These are phyloP conservation scores for Vulpes vulpes DNA, from an alignment of 2,113 vertebrate species.

Conservation along the genomic window DNA sequence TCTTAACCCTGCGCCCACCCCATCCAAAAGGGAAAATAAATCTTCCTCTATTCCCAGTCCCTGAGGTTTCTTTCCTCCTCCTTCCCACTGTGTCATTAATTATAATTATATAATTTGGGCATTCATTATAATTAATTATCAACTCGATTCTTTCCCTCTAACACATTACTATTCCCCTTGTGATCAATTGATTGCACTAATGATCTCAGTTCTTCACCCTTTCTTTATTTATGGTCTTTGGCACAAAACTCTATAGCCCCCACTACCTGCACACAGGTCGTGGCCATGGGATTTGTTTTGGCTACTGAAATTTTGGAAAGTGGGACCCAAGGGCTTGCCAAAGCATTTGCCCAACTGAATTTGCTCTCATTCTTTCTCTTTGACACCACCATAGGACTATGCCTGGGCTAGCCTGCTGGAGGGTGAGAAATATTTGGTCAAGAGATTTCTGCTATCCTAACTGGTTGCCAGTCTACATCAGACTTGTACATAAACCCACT, in stretches of 20 bases:
- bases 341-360: background rate
- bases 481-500: background rate
- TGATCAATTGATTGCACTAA: fast-evolving
- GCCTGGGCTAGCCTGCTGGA: background rate
- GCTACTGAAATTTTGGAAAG: background rate
- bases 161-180: background rate
- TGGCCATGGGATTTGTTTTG: background rate
- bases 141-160: background rate
- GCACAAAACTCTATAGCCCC: background rate
- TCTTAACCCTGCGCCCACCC: background rate
- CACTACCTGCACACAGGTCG: background rate
- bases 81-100: background rate
- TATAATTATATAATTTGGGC: background rate
- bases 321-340: background rate
- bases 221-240: background rate
- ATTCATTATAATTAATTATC: background rate
- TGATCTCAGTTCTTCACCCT: background rate
- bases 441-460: background rate
- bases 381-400: too few relatives aligned
- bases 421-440: too few relatives aligned
- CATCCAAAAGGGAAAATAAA: background rate
- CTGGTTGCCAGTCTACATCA: background rate
- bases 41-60: background rate
- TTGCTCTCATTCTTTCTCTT: background rate
- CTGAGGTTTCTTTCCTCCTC: background rate